Base-by-base conservation (phyloP, 1,140 invertebrate genomes). In the Manduca sexta region DNA sequence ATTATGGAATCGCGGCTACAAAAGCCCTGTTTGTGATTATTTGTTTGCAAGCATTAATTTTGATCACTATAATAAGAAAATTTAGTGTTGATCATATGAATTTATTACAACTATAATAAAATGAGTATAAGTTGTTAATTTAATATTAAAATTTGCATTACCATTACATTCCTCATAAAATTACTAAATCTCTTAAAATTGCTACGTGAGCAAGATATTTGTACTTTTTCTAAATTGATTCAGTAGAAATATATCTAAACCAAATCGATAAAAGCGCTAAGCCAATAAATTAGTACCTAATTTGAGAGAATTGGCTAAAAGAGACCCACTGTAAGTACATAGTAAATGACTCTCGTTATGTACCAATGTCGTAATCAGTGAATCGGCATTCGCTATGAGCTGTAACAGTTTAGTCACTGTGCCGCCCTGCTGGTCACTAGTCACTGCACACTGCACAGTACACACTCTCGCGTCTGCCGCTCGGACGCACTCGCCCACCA, bases 161-260 rank as follows among this genome's bases (percentile, higher is more conserved):
- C 40, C 35, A 63, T 61, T 63, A 63, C 49, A 56, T 52, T 68
- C 53, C 56, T 64, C 66, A 57, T 69, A 68, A 69, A 57, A 72
- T 54, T 57, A 76, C 54, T 60, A 73, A 61, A 64, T 63, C 48
- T 52, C 64, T 68, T 69, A 72, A 65, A 70, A 70, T 64, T 80
- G 76, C 77, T 77, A 80, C 72, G 45, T 84, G 81, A 84, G 81
- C 81, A 84, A 77, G 56, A 68, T 57, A 77, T 80, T 84, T 84
- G 81, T 84, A 84, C 81, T 84, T 78, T 66, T 52, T 56, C 57
- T 52, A 52, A 58, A 58, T 49, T 52, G 48, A 45, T 60, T 60
- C 39, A 33, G 14, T 42, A 64, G 55, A 58, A n/a, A n/a, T 49
- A 21, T 42, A 37, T 37, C 18, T 39, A 60, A 64, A 45, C 49